These are phyloP conservation scores for Pelagia noctiluca DNA, from an alignment of 30 jellyfish, hydroid and myxozoan species.

Conservation along the genomic window DNA sequence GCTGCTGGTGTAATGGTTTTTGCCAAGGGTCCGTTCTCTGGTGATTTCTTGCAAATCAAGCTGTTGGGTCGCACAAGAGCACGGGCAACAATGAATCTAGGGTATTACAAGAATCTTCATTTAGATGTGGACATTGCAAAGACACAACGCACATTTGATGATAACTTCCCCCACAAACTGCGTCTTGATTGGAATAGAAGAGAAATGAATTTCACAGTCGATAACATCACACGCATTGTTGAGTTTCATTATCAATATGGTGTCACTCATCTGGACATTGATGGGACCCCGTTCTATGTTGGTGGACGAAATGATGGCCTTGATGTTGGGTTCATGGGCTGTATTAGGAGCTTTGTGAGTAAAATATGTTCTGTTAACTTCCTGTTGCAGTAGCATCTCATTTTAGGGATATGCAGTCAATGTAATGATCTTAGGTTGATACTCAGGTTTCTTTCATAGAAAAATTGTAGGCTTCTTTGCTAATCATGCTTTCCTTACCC, in stretches of 20 bases:
- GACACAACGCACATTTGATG: constrained; percentile 85
- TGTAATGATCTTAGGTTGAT: too few species aligned
- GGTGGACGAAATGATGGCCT: constrained; percentile 93
- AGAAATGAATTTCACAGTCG: constrained; percentile 88
- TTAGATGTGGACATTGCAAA: constrained; percentile 86
- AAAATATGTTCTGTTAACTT: neutral
- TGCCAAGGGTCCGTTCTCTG: constrained; percentile 92
- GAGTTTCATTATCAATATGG: constrained; percentile 91
- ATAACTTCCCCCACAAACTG: constrained; percentile 83
- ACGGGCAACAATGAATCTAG: constrained; percentile 85
- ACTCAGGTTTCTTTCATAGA: too few species aligned
- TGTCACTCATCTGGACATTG: constrained; percentile 92
- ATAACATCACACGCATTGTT: constrained; percentile 86
- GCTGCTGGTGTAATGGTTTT: constrained; percentile 80
- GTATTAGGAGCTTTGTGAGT: constrained; percentile 86
- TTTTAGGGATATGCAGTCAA: too few species aligned
- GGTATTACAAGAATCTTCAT: constrained; percentile 69
- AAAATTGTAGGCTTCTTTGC: too few species aligned
- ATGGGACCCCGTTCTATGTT: constrained; percentile 91
- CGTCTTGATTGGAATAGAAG: constrained; percentile 77
- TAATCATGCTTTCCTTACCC: too few species aligned
- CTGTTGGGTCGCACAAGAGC: constrained; percentile 81
- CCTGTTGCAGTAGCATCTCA: too few species aligned
- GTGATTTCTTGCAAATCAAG: constrained; percentile 83
- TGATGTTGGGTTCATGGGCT: constrained; percentile 90